These are phyloP conservation scores for Embiotoca jacksoni DNA, from an alignment of 2,113 vertebrate genomes.

Conservation along the genomic window DNA sequence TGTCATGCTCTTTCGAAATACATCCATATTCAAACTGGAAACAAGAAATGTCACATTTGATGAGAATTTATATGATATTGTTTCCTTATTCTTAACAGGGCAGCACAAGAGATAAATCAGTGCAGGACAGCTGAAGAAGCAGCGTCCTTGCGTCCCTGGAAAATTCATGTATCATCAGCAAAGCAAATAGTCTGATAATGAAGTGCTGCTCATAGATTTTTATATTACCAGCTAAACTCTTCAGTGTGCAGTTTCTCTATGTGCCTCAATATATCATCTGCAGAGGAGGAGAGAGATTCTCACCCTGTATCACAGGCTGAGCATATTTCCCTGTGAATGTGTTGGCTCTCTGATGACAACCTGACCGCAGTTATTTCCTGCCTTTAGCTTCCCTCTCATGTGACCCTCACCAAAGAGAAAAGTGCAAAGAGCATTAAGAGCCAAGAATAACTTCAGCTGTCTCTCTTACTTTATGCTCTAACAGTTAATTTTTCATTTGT, in stretches of 20 bases:
- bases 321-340: neutral
- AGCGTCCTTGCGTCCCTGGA: slow-evolving; percentile 16
- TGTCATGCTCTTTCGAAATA: too few species aligned
- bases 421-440: neutral
- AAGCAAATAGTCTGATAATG: slow-evolving; percentile 25
- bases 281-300: neutral
- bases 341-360: neutral
- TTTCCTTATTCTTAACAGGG: neutral
- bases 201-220: slow-evolving; percentile 26
- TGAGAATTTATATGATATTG: neutral
- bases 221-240: slow-evolving; percentile 3
- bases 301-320: neutral
- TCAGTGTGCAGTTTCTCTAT: slow-evolving; percentile 19
- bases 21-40: neutral
- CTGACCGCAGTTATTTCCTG: neutral
- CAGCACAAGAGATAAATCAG: slow-evolving; percentile 28
- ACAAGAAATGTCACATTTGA: neutral
- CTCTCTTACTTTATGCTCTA: too few species aligned
- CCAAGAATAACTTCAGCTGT: too few species aligned
- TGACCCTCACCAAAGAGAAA: neutral
- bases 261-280: slow-evolving; percentile 17
- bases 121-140: slow-evolving; percentile 11
- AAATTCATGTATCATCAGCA: slow-evolving; percentile 26
- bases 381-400: neutral
- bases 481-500: too few species aligned